Conservation (phyloP, 2,797 vertebrate genomes). For the Paramormyrops hopkinsi region DNA sequence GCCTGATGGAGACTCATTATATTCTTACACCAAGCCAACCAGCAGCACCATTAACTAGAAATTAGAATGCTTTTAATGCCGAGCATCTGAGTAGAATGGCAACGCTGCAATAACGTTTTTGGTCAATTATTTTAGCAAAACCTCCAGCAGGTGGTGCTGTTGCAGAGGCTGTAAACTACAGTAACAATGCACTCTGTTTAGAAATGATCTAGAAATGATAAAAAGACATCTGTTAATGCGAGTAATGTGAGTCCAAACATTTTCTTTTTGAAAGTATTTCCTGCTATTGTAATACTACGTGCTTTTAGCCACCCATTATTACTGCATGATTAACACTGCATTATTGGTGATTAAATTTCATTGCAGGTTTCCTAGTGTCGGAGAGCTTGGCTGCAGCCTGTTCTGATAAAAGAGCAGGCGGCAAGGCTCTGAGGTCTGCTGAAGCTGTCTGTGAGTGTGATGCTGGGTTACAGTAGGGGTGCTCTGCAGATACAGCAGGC, state of each 20-base stretch:
- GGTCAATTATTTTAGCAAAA: background rate
- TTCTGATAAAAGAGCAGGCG: background rate
- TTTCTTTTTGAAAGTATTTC: background rate
- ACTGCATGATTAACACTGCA: background rate
- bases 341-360: background rate
- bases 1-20: background rate
- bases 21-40: background rate
- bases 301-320: background rate
- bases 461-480: background rate
- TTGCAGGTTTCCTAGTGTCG: background rate
- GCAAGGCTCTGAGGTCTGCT: background rate
- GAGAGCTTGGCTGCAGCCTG: background rate
- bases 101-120: background rate
- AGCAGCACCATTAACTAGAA: background rate
- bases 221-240: background rate
- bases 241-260: background rate
- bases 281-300: background rate
- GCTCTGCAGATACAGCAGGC: background rate
- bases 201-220: background rate
- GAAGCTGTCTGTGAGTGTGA: background rate
- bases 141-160: slow-evolving; percentile 39
- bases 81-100: background rate
- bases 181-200: background rate
- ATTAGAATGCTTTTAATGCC: background rate
- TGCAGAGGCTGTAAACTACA: slow-evolving; percentile 10